Evolutionary conservation across 1,140 invertebrate species (phyloP), one percentile per base, ranked within the genome.

Genomic region (Bombus turneri): DNA sequence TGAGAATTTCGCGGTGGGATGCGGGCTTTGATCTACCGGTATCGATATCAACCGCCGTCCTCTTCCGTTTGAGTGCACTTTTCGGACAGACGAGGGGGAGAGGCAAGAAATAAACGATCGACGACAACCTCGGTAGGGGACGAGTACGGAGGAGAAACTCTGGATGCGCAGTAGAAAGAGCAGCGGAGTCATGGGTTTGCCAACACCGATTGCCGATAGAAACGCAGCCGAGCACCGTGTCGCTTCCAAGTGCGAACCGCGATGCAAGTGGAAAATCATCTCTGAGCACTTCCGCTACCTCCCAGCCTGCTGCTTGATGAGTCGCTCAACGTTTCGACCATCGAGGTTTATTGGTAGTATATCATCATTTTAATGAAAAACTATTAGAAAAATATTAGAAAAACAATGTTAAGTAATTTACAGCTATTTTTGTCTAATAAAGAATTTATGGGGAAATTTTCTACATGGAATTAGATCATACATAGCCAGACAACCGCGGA

Each of bases 1-100:
- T 74, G 66, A 79, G 82, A 90, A 81, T 77, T 72, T 87, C 73
- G 77, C 73, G 18, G 47, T 82, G 41, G 86, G 78, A 86, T 88
- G 89, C 88, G 89, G 87, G 91, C 92, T 93, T 93, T 93, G 93
- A 93, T 93, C 91, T 92, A 91, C 89, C 88, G 87, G 88, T 87
- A 89, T 92, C 91, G 88, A 93, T 92, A 93, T 92, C 92, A 89
- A 89, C 87, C 88, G 73, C 66, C 83, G 71, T 75, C 79, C 76
- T 73, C 83, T 89, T 92, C 85, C 90, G 86, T 87, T 71, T 89
- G 89, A 91, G 85, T 91, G 91, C 92, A 91, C 91, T 90, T 92
- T 90, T 92, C 87, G 86, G 83, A 89, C 85, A 80, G 90, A 87
- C 72, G 28, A 59, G 57, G 28, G 28, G 41, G 64, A 69, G n/a